These are phyloP conservation scores for Serripes groenlandicus DNA, from an alignment of 2,888 invertebrate species.

Conservation along the genomic window DNA sequence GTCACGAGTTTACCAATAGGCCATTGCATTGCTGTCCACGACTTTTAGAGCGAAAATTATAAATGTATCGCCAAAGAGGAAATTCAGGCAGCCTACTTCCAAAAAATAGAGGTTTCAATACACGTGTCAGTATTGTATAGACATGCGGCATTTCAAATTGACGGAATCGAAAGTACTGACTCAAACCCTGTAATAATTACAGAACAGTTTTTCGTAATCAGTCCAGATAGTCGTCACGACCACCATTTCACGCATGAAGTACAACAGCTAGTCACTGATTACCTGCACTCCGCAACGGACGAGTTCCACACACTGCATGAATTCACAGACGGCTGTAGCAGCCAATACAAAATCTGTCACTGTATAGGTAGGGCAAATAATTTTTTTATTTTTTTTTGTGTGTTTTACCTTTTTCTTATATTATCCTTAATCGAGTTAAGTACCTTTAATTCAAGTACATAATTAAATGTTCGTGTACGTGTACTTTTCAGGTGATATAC, in stretches of 20 bases:
- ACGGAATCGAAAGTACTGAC: slow-evolving; percentile 43
- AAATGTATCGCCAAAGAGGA: slow-evolving; percentile 9
- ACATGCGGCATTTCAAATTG: slow-evolving; percentile 35
- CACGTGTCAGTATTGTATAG: slow-evolving; percentile 40
- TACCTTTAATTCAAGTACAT: too few species aligned
- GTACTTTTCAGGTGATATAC: slow-evolving; percentile 11
- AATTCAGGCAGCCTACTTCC: slow-evolving; percentile 2
- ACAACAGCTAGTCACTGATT: slow-evolving; percentile 38
- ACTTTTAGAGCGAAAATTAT: slow-evolving; percentile 29
- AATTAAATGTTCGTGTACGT: too few species aligned
- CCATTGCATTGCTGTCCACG: slow-evolving; percentile 2
- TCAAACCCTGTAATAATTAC: slow-evolving; percentile 25
- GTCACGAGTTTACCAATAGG: slow-evolving; percentile 1
- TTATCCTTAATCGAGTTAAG: too few species aligned
- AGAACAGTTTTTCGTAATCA: slow-evolving; percentile 48
- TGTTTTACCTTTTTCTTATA: too few species aligned
- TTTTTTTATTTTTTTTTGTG: too few species aligned
- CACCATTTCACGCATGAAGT: slow-evolving; percentile 41
- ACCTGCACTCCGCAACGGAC: slow-evolving; percentile 33
- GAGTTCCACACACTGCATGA: slow-evolving; percentile 36
- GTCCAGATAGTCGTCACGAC: slow-evolving; percentile 43
- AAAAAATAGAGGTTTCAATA: slow-evolving; percentile 30
- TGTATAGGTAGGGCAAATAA: too few species aligned
- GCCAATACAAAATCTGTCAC: slow-evolving; percentile 57
- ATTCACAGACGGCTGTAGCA: slow-evolving; percentile 47